These are phyloP conservation scores for Helicolenus hilgendorfi DNA, from an alignment of 2,797 vertebrate genomes.

Conservation along the genomic window DNA sequence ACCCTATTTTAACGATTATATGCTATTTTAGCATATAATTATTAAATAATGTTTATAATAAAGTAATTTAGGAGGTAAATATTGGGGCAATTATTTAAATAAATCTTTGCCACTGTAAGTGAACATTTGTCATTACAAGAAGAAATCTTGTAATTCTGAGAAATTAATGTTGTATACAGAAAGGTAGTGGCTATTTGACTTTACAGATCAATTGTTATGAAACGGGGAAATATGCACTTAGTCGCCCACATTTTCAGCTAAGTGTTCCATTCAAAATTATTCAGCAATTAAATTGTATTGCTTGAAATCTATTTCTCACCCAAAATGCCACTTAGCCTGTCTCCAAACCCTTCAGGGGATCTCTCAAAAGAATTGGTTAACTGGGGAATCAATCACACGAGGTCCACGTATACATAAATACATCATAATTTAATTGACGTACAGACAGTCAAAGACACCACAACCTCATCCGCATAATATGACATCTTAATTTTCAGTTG, in stretches of 20 bases:
- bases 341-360: not conserved
- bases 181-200: not conserved
- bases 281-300: not conserved
- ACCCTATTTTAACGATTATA: too few relatives aligned
- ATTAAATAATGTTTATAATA: too few relatives aligned
- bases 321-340: not conserved
- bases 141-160: not conserved
- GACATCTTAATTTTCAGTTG: conserved; percentile 45
- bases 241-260: not conserved
- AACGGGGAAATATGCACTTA: not conserved
- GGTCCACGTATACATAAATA: conserved; percentile 81
- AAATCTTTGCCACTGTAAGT: not conserved
- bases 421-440: conserved; percentile 79
- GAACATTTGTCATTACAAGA: not conserved
- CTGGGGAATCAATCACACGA: conserved; percentile 29
- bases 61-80: too few relatives aligned
- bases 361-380: not conserved
- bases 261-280: not conserved
- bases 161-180: not conserved
- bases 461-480: conserved; percentile 34
- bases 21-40: too few relatives aligned
- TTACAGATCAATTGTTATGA: not conserved
- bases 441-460: conserved; percentile 54
- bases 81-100: too few relatives aligned
- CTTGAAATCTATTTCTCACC: not conserved